Conservation (phyloP, 2,797 vertebrate genomes). For the Calcarius lapponicus region DNA sequence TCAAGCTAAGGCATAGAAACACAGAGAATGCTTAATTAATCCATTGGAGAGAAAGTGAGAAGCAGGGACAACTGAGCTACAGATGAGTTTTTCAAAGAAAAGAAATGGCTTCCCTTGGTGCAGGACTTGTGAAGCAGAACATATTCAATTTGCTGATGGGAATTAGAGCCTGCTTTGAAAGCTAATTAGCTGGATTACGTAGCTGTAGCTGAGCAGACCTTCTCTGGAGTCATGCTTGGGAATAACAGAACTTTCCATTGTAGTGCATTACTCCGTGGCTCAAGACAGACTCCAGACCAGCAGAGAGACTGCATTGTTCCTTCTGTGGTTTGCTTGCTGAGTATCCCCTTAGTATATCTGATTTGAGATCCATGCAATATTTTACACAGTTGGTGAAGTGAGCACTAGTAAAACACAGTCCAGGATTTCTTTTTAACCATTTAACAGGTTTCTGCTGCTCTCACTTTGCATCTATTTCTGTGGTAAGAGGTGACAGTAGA, state of each 20-base stretch:
- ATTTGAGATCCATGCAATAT: neutral
- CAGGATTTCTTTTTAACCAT: neutral
- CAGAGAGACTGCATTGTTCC: neutral
- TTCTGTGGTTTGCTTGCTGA: neutral
- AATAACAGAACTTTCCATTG: neutral
- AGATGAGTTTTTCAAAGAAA: neutral
- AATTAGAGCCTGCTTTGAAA: neutral
- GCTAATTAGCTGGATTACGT: neutral
- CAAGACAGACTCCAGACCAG: neutral
- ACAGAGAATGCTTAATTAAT: neutral
- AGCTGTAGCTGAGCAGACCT: neutral
- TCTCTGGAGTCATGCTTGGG: neutral
- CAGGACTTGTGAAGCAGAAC: neutral
- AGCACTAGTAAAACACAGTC: neutral
- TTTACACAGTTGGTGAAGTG: neutral
- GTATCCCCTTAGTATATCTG: neutral
- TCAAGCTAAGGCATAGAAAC: neutral
- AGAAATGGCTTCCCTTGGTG: neutral
- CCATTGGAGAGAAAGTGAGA: neutral
- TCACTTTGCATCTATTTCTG: neutral
- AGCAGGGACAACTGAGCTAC: neutral
- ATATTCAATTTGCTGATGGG: neutral
- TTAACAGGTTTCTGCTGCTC: neutral
- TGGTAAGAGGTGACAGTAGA: neutral
- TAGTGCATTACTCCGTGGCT: rapidly evolving